A percentile compares a stretch with the other conserved stretches of the same genome.
phyloP scores from a whole-genome alignment of 2,113 vertebrate genomes.

The rat (Rattus norvegicus) region GRCr8 NC_086037.1:56054001-56054500 shows the following conservation, averaged over 20 bases:
- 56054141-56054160: conserved; percentile 91
- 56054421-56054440: conserved; percentile 5
- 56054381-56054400: not conserved
- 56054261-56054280: not conserved
- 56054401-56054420: conserved; percentile 17
- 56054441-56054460: conserved; percentile 24
- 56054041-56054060: not conserved
- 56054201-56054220: conserved; percentile 98
- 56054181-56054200: conserved; percentile 98
- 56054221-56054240: conserved; percentile 53
- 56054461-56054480: not conserved
- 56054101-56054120: not conserved
- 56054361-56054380: not conserved
- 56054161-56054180: conserved; percentile 94
- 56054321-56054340: not conserved
- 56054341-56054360: not conserved
- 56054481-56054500: conserved; percentile 34
- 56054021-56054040: not conserved
- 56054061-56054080: not conserved
- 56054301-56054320: not conserved
- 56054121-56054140: not conserved
- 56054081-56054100: not conserved
- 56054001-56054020: not conserved
- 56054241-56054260: conserved; percentile 54
- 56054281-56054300: not conserved